Base-by-base conservation (phyloP, 2,113 vertebrate species). In the Vulpes lagopus region DNA sequence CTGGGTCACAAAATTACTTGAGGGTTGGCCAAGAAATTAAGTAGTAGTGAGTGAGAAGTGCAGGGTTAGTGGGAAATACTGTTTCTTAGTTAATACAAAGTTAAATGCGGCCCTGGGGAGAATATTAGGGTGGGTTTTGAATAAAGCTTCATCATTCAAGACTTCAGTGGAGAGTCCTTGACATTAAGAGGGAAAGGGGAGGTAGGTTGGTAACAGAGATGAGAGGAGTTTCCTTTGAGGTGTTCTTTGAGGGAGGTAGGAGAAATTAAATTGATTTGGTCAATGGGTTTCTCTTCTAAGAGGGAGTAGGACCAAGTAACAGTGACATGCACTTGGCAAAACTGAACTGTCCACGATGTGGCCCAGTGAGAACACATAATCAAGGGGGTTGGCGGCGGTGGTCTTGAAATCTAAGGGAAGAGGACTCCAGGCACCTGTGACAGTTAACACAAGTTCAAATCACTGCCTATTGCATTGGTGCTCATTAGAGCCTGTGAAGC, bases 11-110 rank as follows among this genome's bases (percentile, higher is more conserved):
- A 53, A 91, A 62, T 86, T 93, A 59, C 73, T 51, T 65, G 35
- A 90, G 35, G 64, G 25, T 79, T 78, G 59, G 67, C 20, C 62
- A 78, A 94, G 57, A 83, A 97, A 83, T 59, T 53, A 92, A 86
- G 53, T 12, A 71, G 51, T 57, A 22, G n/a, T 71, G 16, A 30
- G 19, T 62, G 12, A 94, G n/a, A 93, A 85, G 32, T 67, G 5
- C 20, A 65, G 51, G 60, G 62, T 57, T 12, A 51, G 32, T 19
- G 43, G 14, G 57, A 43, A 82, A 51, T 73, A 51, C 19, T 78
- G 17, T 65, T 94, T 89, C 35, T 96, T 91, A 64, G 57, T 92
- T 91, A 80, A 57, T 49, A 35, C 17, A 19, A 94, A 88, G 19
- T 91, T 82, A 82, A 67, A 53, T 35, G 5, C 20, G 60, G 38